Conservation (phyloP, 2,888 invertebrate genomes). For the Mesochorus sp. region DNA sequence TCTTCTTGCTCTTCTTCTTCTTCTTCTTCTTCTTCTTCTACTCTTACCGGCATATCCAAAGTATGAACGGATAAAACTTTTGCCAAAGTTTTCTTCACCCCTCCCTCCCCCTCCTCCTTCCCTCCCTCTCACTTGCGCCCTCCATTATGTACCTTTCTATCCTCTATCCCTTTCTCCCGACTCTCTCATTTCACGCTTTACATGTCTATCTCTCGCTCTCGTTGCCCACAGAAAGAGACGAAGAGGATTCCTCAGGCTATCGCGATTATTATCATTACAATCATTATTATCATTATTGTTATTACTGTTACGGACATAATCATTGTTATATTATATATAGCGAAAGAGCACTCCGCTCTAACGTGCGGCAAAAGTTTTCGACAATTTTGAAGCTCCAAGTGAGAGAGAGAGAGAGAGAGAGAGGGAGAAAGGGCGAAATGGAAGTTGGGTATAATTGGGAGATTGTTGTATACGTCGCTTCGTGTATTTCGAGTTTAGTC, state of each 20-base stretch:
- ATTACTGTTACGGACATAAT: conserved; percentile 43
- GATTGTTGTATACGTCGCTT: background rate
- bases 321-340: conserved; percentile 46
- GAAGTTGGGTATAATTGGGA: conserved; percentile 1
- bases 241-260: conserved; percentile 63
- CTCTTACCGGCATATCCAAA: conserved; percentile 22
- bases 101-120: background rate
- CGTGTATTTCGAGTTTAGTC: conserved; percentile 6
- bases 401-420: conserved; percentile 1
- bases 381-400: background rate
- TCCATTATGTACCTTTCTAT: background rate
- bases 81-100: conserved; percentile 46
- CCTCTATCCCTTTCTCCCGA: background rate
- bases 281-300: conserved; percentile 62
- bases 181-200: conserved; percentile 19
- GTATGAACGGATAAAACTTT: conserved; percentile 47
- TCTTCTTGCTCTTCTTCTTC: background rate
- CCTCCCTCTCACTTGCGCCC: conserved; percentile 27
- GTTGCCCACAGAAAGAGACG: conserved; percentile 18
- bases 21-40: conserved; percentile 1
- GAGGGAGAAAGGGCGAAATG: background rate
- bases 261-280: conserved; percentile 67
- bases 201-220: background rate
- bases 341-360: conserved; percentile 1
- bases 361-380: conserved; percentile 37